A percentile compares a stretch with the other conserved stretches of the same genome.
Evolutionary conservation across 1,140 invertebrate genomes (phyloP).

Genomic region (Atta cephalotes): DNA sequence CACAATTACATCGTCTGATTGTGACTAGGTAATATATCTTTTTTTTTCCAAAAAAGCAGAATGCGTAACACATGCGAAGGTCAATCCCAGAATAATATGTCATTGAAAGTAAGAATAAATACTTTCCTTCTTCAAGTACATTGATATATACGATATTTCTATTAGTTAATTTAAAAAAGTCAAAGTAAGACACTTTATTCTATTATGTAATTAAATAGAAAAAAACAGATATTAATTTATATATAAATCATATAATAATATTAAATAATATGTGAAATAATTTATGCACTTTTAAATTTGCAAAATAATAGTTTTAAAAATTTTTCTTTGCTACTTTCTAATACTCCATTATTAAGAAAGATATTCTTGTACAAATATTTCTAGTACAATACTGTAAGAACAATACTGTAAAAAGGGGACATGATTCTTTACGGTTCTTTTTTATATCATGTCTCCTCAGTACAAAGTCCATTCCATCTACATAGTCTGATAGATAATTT

Average conservation of each 20-base stretch:
- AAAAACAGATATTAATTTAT: neutral
- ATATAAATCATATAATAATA: neutral
- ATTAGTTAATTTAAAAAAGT: slow-evolving; percentile 1
- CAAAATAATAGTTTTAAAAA: neutral
- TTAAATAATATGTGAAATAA: neutral
- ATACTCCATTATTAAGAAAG: neutral
- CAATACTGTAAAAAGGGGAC: neutral
- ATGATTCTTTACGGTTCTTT: neutral
- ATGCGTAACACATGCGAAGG: slow-evolving; percentile 7
- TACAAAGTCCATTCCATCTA: slow-evolving; percentile 40
- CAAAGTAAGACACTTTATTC: neutral
- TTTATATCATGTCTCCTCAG: neutral
- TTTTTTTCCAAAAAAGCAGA: slow-evolving; percentile 9
- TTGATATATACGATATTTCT: neutral
- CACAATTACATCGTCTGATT: neutral
- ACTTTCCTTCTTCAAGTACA: neutral
- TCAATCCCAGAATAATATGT: slow-evolving; percentile 4
- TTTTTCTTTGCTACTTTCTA: neutral
- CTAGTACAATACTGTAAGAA: neutral
- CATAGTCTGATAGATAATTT: slow-evolving; percentile 10
- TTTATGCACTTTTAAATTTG: neutral
- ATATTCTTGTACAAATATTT: neutral
- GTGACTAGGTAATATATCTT: neutral
- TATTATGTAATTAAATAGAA: neutral
- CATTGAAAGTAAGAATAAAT: neutral